A percentile compares a stretch with the other conserved stretches of the same genome.
Conservation (phyloP, 2,888 invertebrate species). For the Busseola fusca region DNA sequence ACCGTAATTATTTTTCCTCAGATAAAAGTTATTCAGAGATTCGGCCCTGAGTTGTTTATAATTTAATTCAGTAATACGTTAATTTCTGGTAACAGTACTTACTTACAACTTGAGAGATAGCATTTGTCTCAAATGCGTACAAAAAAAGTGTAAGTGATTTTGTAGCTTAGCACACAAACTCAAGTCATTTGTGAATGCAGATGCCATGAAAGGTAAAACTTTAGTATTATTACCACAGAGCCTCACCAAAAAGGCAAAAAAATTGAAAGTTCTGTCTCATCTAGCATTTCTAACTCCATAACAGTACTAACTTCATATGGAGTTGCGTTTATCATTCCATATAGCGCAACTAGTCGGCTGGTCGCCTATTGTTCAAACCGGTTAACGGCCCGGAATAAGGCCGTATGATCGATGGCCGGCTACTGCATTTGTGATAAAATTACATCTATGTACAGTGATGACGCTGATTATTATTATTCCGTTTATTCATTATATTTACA, state of each 20-base stretch:
- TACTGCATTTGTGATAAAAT: conserved; percentile 43
- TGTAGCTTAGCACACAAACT: background rate
- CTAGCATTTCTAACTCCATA: conserved; percentile 34
- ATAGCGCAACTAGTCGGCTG: conserved; percentile 59
- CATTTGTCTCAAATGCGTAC: background rate
- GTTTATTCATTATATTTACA: too few relatives aligned
- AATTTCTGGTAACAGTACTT: background rate
- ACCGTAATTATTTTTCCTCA: background rate
- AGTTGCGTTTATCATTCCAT: conserved; percentile 62
- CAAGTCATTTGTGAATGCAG: background rate
- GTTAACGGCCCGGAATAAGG: conserved; percentile 47
- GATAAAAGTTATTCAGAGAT: background rate
- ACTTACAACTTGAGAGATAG: background rate
- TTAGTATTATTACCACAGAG: background rate
- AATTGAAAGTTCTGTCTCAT: conserved; percentile 38
- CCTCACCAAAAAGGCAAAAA: background rate
- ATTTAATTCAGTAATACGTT: background rate
- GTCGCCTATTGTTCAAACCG: conserved; percentile 66
- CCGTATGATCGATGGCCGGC: conserved; percentile 47
- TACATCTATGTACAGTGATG: conserved; percentile 32
- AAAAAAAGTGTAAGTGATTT: background rate
- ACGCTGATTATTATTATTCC: conserved; percentile 9
- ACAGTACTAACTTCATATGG: conserved; percentile 39
- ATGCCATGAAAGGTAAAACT: background rate
- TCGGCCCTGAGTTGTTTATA: background rate